Conservation (phyloP, 2,888 invertebrate genomes). For the Mimas tiliae region DNA sequence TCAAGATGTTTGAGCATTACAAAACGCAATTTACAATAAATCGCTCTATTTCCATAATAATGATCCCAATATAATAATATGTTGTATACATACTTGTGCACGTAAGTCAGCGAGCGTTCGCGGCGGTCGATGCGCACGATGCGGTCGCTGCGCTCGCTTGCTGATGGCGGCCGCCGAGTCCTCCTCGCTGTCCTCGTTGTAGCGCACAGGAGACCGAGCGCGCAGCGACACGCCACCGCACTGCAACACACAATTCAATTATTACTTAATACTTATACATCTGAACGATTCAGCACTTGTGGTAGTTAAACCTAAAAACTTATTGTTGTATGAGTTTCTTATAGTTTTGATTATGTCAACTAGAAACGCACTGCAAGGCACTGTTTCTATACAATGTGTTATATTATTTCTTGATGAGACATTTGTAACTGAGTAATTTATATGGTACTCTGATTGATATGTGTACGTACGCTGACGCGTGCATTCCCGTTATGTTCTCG, state of each 20-base stretch:
- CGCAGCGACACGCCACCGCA: slow-evolving; percentile 59
- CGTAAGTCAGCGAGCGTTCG: slow-evolving; percentile 37
- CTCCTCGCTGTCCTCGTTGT: slow-evolving; percentile 86
- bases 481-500: slow-evolving; percentile 34
- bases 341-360: too few relatives aligned
- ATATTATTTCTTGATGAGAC: too few relatives aligned
- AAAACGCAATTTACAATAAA: too few relatives aligned
- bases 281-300: too few relatives aligned
- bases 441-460: not conserved
- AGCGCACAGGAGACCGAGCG: slow-evolving; percentile 76
- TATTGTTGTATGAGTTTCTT: too few relatives aligned
- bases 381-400: too few relatives aligned
- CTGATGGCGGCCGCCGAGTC: slow-evolving; percentile 77
- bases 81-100: slow-evolving; percentile 34
- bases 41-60: too few relatives aligned
- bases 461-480: slow-evolving; percentile 11
- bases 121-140: slow-evolving; percentile 41
- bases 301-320: too few relatives aligned
- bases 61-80: too few relatives aligned
- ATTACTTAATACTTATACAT: not conserved
- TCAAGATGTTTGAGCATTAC: too few relatives aligned
- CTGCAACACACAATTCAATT: not conserved
- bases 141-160: slow-evolving; percentile 67
- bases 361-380: too few relatives aligned
- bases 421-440: too few relatives aligned